Conservation (phyloP, 92 coral and sea anemone species). For the Siderastrea siderea region DNA sequence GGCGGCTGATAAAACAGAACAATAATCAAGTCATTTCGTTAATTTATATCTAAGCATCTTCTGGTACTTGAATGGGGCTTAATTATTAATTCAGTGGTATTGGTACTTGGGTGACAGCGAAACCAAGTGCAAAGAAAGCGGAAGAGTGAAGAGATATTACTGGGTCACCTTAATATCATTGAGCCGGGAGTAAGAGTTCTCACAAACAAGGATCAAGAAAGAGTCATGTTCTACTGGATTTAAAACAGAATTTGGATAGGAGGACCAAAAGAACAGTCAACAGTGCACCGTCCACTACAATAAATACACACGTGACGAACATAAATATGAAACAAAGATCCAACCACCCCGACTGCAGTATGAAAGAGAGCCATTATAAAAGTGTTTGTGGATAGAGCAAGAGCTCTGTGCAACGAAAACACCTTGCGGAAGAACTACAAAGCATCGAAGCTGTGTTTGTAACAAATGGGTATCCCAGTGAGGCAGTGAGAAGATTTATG, state of each 20-base stretch:
- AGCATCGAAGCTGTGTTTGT: no score
- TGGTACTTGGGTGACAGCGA: conserved; percentile 23
- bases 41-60: no score
- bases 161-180: conserved; percentile 1
- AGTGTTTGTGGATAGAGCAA: conserved; percentile 3
- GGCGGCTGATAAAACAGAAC: no score
- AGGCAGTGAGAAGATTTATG: conserved; percentile 18
- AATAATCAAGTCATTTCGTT: no score
- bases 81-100: no score
- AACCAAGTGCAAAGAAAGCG: conserved; percentile 21
- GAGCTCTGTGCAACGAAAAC: conserved; percentile 11
- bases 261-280: background rate
- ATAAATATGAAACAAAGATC: conserved; percentile 22
- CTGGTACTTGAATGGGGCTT: no score
- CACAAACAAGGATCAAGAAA: conserved; percentile 34
- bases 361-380: conserved; percentile 5
- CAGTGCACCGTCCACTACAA: conserved; percentile 28
- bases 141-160: conserved; percentile 23
- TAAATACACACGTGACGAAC: background rate
- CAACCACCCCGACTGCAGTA: background rate
- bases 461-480: background rate
- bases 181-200: background rate
- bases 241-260: conserved; percentile 10
- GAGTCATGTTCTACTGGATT: conserved; percentile 19
- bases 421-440: background rate